Evolutionary conservation across 1,140 invertebrate species (phyloP).

Genomic region (Lepidurus couesii): DNA sequence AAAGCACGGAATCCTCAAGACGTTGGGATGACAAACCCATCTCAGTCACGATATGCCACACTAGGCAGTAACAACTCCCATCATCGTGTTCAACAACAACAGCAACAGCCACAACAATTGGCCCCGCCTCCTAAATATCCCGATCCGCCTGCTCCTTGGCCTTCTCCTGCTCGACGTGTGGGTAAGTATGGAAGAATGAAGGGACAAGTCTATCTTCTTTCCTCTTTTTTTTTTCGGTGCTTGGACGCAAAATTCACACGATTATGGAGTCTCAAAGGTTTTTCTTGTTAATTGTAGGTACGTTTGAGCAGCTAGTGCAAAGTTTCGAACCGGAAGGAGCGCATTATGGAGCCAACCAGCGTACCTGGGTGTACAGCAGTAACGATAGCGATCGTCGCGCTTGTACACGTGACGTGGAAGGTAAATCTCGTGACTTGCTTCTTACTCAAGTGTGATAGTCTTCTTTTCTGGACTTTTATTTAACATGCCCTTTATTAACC

Average conservation of each 20-base stretch:
- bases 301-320: constrained; percentile 12
- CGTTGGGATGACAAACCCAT: neutral
- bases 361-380: neutral
- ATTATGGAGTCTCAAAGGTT: neutral
- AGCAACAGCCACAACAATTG: constrained; percentile 19
- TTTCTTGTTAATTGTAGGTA: neutral
- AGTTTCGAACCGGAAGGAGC: neutral
- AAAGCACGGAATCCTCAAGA: constrained; percentile 50
- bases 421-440: constrained; percentile 9
- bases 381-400: neutral
- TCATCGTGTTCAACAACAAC: neutral
- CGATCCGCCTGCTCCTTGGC: neutral
- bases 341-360: neutral
- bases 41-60: constrained; percentile 3
- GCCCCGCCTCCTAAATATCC: neutral
- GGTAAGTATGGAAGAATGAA: neutral
- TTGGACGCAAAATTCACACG: neutral
- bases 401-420: neutral
- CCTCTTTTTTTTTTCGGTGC: neutral
- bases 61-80: constrained; percentile 28
- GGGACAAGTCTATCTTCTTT: neutral
- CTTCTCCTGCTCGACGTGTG: neutral
- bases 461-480: neutral
- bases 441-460: constrained; percentile 22
- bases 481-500: neutral